Percentiles rank a stretch among this genome's conserved stretches.
These are phyloP conservation scores for Poeciliopsis presidionis DNA, from an alignment of 2,797 vertebrate species.

Conservation along the genomic window DNA sequence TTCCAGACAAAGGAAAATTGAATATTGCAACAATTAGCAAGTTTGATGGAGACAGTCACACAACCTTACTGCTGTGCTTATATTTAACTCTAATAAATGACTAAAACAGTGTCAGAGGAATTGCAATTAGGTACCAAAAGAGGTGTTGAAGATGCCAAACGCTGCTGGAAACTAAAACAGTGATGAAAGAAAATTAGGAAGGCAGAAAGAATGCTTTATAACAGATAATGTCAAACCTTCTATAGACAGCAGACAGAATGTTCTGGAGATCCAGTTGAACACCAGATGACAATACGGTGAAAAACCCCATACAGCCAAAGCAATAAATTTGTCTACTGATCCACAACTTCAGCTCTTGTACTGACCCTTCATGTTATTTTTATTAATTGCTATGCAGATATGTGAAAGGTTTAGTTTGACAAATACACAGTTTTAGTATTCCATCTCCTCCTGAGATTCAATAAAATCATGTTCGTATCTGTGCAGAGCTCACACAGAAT, in stretches of 20 bases:
- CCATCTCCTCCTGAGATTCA: not conserved
- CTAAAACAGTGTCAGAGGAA: conserved; percentile 70
- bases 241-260: no score
- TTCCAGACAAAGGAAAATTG: conserved; percentile 63
- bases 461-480: not conserved
- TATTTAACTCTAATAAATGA: conserved; percentile 72
- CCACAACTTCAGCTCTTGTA: not conserved
- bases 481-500: not conserved
- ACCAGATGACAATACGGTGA: not conserved
- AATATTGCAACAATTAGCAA: conserved; percentile 74
- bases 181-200: conserved; percentile 1
- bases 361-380: not conserved
- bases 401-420: not conserved
- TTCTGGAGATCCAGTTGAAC: not conserved
- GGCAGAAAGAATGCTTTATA: not conserved
- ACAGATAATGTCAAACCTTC: not conserved
- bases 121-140: conserved; percentile 60
- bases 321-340: not conserved
- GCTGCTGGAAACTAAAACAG: conserved; percentile 28
- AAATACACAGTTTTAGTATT: not conserved
- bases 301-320: not conserved
- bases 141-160: conserved; percentile 46
- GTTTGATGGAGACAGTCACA: conserved; percentile 61
- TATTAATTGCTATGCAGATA: not conserved
- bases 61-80: conserved; percentile 45